Percentiles rank a stretch among this genome's conserved stretches.
Conservation (phyloP, 2,888 invertebrate genomes). For the Zhuqinia jingwanae region DNA sequence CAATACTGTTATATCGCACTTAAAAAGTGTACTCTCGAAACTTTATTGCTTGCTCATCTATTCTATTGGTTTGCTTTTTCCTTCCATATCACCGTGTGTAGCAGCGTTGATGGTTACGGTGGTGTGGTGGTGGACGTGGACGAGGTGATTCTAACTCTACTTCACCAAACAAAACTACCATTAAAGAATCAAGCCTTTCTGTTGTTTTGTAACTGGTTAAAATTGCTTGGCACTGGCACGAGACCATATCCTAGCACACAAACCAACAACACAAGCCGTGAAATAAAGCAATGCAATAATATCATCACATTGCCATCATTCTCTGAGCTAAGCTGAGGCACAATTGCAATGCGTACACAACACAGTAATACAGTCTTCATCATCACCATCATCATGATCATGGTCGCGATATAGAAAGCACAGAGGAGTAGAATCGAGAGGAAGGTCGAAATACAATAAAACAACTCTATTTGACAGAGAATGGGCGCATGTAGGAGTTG, state of each 20-base stretch:
- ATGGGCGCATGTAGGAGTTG: constrained; percentile 51
- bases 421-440: constrained; percentile 5
- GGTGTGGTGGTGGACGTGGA: no score
- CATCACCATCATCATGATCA: neutral
- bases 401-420: neutral
- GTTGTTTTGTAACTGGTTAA: constrained; percentile 33
- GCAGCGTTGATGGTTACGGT: neutral
- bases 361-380: neutral
- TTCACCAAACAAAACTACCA: neutral
- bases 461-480: constrained; percentile 66
- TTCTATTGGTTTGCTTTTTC: constrained; percentile 42
- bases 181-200: constrained; percentile 21
- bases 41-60: constrained; percentile 63
- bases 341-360: constrained; percentile 31
- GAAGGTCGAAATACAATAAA: constrained; percentile 65
- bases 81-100: neutral
- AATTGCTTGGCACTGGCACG: constrained; percentile 49
- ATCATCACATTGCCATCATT: constrained; percentile 32
- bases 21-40: constrained; percentile 54
- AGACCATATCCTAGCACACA: constrained; percentile 1
- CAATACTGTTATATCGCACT: constrained; percentile 40
- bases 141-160: neutral
- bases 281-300: constrained; percentile 47
- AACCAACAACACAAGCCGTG: constrained; percentile 24
- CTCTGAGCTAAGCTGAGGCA: neutral